Evolutionary conservation across 1,140 invertebrate species (phyloP), one percentile per base, ranked within the genome.

Genomic region (Drosophila pachea): DNA sequence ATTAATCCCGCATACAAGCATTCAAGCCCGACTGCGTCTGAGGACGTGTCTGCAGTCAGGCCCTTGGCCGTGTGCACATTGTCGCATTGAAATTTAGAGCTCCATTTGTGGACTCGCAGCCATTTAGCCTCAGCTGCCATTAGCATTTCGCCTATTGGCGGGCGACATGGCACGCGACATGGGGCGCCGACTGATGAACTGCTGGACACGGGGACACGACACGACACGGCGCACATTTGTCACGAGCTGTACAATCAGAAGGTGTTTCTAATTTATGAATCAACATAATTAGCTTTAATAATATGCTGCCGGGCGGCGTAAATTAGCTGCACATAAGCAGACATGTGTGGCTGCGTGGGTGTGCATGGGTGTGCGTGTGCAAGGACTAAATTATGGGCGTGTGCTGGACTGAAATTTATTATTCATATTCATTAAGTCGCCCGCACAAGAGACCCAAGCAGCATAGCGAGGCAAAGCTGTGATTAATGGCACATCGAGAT

Each of bases 221-320:
- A 22, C 22, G 8, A 31, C 40, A 35, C 22, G 43, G 35, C 43
- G 36, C 36, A 62, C 68, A 68, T 77, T 72, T 73, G 76, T 78
- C 78, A 78, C 75, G 72, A 71, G 33, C 64, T 59, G 64, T 56
- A 72, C 79, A 83, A 78, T 83, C 78, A 84, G 74, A 73, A 84
- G 79, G 76, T 83, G 79, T 73, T 73, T 55, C 79, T 84, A 84
- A 84, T 78, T 84, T 83, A 83, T 84, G 79, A 83, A 83, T 84
- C 79, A 68, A 78, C 75, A 55, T 82, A 83, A 83, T 83, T 84
- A 84, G 76, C 68, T 73, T 76, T 78, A 78, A 79, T 84, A 84
- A 76, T 60, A 67, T 40, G 48, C n/a, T 31, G 65, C 38, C 29
- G 11, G 58, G 29, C 55, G 36, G 8, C 58, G 32, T 43, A 71